Conservation (phyloP, 1,140 invertebrate genomes). For the Drosophila pseudoananassae region DNA sequence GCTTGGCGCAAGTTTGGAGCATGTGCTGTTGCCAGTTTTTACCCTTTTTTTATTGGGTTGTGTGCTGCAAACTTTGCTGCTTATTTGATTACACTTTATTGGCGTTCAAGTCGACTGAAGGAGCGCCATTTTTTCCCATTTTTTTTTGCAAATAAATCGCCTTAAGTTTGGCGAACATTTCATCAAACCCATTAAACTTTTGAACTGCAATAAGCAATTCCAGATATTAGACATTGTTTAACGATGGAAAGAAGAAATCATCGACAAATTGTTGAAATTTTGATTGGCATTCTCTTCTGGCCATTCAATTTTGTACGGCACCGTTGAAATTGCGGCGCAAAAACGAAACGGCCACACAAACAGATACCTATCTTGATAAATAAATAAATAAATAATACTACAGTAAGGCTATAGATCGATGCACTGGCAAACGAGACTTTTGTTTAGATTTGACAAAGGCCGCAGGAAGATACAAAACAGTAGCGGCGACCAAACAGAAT, state of each 20-base stretch:
- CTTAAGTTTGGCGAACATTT: slow-evolving; percentile 15
- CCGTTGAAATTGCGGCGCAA: slow-evolving; percentile 38
- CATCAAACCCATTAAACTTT: slow-evolving; percentile 34
- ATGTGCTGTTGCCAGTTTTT: slow-evolving; percentile 36
- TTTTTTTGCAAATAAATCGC: slow-evolving; percentile 20
- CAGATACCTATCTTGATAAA: slow-evolving; percentile 38
- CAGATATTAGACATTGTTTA: slow-evolving; percentile 30
- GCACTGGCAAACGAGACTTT: slow-evolving; percentile 30
- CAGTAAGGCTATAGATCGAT: slow-evolving; percentile 27
- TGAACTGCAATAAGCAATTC: slow-evolving; percentile 37
- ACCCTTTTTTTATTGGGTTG: slow-evolving; percentile 3
- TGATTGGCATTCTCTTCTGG: slow-evolving; percentile 26
- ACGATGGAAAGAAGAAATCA: slow-evolving; percentile 14
- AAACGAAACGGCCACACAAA: slow-evolving; percentile 27
- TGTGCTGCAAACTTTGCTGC: slow-evolving; percentile 9
- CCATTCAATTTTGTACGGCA: slow-evolving; percentile 31
- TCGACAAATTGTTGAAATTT: slow-evolving; percentile 33
- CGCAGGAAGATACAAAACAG: slow-evolving; percentile 52
- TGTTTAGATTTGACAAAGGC: slow-evolving; percentile 53
- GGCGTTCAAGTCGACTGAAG: slow-evolving; percentile 9
- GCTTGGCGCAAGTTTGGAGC: slow-evolving; percentile 50
- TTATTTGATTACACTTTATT: slow-evolving; percentile 38
- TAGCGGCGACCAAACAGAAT: slow-evolving; percentile 11
- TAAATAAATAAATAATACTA: slow-evolving; percentile 53
- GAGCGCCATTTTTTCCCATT: not conserved